These are phyloP conservation scores for Heliconius melpomene DNA, from an alignment of 1,140 invertebrate genomes.

Conservation along the genomic window DNA sequence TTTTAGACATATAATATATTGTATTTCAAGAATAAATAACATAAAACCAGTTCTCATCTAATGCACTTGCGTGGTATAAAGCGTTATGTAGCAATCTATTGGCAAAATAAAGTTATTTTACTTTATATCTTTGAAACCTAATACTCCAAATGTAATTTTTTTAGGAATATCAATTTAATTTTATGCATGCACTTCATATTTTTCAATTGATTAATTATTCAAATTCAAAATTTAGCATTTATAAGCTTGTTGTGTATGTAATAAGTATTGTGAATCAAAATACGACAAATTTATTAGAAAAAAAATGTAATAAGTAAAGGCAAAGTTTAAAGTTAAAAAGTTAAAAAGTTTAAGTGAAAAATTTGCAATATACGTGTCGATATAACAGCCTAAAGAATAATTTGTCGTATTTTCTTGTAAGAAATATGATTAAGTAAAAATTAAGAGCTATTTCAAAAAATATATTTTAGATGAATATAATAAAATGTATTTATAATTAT, in stretches of 20 bases:
- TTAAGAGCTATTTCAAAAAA: neutral
- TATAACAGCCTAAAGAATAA: neutral
- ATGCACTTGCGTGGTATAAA: neutral
- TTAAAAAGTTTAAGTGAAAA: too few relatives aligned
- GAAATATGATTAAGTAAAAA: neutral
- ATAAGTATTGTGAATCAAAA: neutral
- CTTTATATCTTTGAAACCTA: neutral
- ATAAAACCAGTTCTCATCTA: neutral
- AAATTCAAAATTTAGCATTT: constrained; percentile 2
- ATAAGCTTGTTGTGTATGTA: neutral
- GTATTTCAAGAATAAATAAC: neutral
- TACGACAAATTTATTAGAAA: neutral
- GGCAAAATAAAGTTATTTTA: constrained; percentile 9
- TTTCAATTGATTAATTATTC: neutral
- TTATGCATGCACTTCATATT: neutral
- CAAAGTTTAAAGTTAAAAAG: neutral
- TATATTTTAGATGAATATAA: too few relatives aligned
- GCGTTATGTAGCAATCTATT: constrained; percentile 6
- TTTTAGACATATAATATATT: neutral
- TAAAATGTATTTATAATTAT: neutral
- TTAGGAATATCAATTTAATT: neutral
- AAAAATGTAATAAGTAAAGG: neutral
- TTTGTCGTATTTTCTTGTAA: neutral
- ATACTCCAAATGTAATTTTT: neutral
- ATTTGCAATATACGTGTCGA: neutral